phyloP scores from a whole-genome alignment of 2,797 vertebrate species.

The Toxotes lorentzi region DNA sequence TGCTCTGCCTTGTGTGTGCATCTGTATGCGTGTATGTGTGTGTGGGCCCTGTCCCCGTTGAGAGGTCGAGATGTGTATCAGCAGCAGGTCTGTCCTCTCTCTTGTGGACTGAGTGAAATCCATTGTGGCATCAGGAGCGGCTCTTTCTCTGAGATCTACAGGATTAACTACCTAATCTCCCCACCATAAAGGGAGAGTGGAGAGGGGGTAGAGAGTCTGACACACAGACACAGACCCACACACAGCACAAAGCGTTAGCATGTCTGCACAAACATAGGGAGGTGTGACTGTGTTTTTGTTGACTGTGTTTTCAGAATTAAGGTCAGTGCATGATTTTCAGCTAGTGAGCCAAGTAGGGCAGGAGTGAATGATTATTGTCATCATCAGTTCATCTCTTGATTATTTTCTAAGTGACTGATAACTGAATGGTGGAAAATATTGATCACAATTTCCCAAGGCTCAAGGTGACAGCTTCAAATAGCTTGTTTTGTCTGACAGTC shows the following conservation, averaged over 20 bases:
- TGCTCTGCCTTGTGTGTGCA: constrained; percentile 19
- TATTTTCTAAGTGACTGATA: constrained; percentile 19
- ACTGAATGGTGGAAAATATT: background rate
- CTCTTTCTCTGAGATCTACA: constrained; percentile 76
- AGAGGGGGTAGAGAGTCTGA: constrained; percentile 53
- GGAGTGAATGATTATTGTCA: background rate
- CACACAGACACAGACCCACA: constrained; percentile 30
- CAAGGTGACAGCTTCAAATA: no score
- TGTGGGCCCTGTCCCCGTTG: constrained; percentile 38
- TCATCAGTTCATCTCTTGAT: constrained; percentile 18
- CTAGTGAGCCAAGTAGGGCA: constrained; percentile 36
- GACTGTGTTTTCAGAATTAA: constrained; percentile 55
- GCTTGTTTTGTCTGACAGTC: no score
- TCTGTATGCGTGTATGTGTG: constrained; percentile 25
- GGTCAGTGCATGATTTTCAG: constrained; percentile 51
- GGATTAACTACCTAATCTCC: constrained; percentile 82
- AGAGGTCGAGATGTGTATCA: constrained; percentile 63
- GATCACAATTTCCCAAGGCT: no score
- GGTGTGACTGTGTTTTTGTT: constrained; percentile 60
- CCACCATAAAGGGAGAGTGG: constrained; percentile 71
- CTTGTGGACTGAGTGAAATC: constrained; percentile 72
- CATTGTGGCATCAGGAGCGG: constrained; percentile 78
- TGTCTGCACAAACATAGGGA: constrained; percentile 56
- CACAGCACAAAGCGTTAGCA: constrained; percentile 12
- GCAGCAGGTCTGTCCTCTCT: constrained; percentile 71